Percentiles rank a stretch among this genome's conserved stretches.
These are phyloP conservation scores for Phataginus tetradactyla DNA, from an alignment of 2,797 vertebrate genomes.

Conservation along the genomic window DNA sequence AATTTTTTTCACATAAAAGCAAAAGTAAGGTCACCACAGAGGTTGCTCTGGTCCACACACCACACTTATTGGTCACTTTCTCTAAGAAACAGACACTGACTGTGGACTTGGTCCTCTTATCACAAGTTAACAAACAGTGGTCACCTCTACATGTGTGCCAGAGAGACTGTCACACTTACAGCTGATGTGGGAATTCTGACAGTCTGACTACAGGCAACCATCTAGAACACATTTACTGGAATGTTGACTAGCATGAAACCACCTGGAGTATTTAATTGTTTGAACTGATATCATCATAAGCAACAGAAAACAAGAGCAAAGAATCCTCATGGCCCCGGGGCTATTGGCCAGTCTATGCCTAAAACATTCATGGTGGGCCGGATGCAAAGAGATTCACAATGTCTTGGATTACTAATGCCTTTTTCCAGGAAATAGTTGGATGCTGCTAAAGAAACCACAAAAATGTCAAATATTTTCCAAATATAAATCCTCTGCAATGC, in stretches of 20 bases:
- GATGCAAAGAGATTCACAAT: neutral
- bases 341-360: neutral
- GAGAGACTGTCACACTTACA: neutral
- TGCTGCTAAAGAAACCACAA: neutral
- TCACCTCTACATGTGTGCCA: neutral
- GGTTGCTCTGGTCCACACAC: neutral
- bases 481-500: neutral
- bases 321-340: neutral
- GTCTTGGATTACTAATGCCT: neutral
- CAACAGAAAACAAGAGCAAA: neutral
- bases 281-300: neutral
- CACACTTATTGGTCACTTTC: neutral
- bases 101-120: neutral
- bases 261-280: neutral
- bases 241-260: neutral
- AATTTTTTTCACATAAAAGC: neutral
- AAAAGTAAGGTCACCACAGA: neutral
- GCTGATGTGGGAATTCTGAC: neutral
- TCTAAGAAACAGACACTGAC: accelerated
- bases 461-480: neutral
- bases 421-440: neutral
- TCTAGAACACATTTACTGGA: neutral
- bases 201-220: neutral
- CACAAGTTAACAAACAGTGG: neutral
- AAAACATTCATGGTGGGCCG: neutral